A percentile compares a stretch with the other conserved stretches of the same genome.
Evolutionary conservation across 2,888 invertebrate species (phyloP).

Genomic region (Podotricha telesiphe): DNA sequence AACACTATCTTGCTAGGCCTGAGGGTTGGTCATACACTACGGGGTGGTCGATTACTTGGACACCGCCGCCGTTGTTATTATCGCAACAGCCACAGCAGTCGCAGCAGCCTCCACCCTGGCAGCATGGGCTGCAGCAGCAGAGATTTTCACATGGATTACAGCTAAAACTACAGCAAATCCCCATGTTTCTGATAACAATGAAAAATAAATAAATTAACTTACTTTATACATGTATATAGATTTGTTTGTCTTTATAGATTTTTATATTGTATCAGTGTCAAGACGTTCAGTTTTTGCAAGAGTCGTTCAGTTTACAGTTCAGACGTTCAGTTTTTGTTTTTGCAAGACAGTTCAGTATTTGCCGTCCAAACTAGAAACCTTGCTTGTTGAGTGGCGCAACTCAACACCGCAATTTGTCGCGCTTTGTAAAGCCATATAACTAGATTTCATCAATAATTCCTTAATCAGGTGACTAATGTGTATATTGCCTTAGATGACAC

Average conservation of each 20-base stretch:
- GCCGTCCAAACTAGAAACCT: too few relatives aligned
- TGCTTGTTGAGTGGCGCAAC: too few relatives aligned
- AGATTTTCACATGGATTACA: conserved; percentile 32
- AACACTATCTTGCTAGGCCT: conserved; percentile 4
- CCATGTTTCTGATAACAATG: conserved; percentile 37
- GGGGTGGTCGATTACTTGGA: background rate
- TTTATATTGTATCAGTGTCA: too few relatives aligned
- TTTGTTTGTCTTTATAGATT: too few relatives aligned
- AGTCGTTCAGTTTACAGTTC: too few relatives aligned
- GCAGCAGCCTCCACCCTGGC: conserved; percentile 15
- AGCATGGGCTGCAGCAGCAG: conserved; percentile 54
- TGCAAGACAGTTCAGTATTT: too few relatives aligned
- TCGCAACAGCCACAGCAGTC: conserved; percentile 3
- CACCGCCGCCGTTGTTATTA: background rate
- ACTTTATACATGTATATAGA: too few relatives aligned
- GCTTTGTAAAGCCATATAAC: background rate
- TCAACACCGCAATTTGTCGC: too few relatives aligned
- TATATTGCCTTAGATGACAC: too few relatives aligned
- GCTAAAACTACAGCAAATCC: conserved; percentile 40
- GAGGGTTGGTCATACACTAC: background rate
- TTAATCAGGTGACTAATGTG: background rate
- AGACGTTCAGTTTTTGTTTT: too few relatives aligned
- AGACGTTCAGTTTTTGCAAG: too few relatives aligned
- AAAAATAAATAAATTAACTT: background rate
- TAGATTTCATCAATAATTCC: background rate